Evolutionary conservation across 2,797 vertebrate species (phyloP).

Genomic region (Chaetophractus vellerosus): DNA sequence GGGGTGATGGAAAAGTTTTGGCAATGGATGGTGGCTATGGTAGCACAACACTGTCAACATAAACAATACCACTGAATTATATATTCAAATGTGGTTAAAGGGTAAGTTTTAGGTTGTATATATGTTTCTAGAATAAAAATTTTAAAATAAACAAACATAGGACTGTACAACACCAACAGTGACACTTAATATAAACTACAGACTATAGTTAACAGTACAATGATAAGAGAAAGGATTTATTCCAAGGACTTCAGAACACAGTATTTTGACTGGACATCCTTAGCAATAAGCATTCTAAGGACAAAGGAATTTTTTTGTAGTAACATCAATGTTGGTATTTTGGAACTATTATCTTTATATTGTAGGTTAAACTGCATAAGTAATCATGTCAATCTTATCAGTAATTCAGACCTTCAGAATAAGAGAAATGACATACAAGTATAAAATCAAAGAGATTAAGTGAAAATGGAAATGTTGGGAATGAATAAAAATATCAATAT

Average conservation of each 20-base stretch:
- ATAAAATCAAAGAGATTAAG: slow-evolving; percentile 41
- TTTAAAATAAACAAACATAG: too few species aligned
- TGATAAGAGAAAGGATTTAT: not conserved
- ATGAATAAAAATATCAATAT: not conserved
- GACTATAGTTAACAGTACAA: too few species aligned
- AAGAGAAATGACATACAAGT: not conserved
- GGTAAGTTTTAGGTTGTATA: too few species aligned
- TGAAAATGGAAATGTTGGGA: slow-evolving; percentile 11
- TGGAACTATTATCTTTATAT: not conserved
- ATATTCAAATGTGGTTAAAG: too few species aligned
- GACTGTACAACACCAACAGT: too few species aligned
- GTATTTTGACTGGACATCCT: slow-evolving; percentile 8
- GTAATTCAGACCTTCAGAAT: not conserved
- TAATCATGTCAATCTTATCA: not conserved
- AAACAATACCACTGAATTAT: too few species aligned
- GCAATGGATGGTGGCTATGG: too few species aligned
- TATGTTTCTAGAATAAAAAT: too few species aligned
- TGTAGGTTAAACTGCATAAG: not conserved
- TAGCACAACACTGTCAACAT: too few species aligned
- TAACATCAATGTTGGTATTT: not conserved
- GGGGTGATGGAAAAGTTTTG: too few species aligned
- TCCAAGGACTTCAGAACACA: slow-evolving; percentile 4
- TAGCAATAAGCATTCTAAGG: not conserved
- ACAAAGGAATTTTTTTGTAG: not conserved
- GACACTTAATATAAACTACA: too few species aligned